phyloP scores from a whole-genome alignment of 2,113 vertebrate genomes.

The Solea senegalensis region DNA sequence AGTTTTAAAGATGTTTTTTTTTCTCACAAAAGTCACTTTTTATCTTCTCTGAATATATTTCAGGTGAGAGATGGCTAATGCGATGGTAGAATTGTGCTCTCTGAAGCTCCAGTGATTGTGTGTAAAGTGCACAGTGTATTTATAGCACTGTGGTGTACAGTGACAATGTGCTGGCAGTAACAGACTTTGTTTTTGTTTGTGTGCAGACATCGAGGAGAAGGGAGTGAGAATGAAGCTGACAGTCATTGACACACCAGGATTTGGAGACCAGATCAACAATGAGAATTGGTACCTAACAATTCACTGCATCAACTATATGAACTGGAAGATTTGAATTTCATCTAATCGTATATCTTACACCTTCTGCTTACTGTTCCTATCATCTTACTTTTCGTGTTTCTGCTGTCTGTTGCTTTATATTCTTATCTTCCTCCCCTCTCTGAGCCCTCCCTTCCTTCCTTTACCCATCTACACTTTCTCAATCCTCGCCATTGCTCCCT shows the following conservation, averaged over 20 bases:
- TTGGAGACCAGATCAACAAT: conserved; percentile 98
- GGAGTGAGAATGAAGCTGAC: conserved; percentile 98
- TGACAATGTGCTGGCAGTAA: not conserved
- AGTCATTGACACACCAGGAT: conserved; percentile 96
- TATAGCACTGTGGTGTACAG: not conserved
- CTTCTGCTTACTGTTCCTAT: conserved; percentile 2
- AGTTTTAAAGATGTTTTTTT: not conserved
- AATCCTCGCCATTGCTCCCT: not conserved
- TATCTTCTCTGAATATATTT: not conserved
- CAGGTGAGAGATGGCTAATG: not conserved
- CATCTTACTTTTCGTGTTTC: conserved; percentile 9
- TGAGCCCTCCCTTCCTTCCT: conserved; percentile 4
- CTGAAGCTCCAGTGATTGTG: not conserved
- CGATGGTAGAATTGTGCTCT: not conserved
- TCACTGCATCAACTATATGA: not conserved
- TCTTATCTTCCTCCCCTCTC: conserved; percentile 2
- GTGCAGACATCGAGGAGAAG: conserved; percentile 95
- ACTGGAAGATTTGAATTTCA: not conserved
- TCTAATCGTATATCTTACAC: not conserved
- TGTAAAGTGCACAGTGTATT: not conserved
- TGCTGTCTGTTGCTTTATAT: conserved; percentile 1
- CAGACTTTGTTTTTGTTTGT: conserved; percentile 20
- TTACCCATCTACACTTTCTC: conserved; percentile 10
- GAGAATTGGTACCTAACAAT: conserved; percentile 90
- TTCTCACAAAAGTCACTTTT: not conserved